Evolutionary conservation across 2,113 vertebrate species (phyloP).

Genomic region (Serinus canaria): DNA sequence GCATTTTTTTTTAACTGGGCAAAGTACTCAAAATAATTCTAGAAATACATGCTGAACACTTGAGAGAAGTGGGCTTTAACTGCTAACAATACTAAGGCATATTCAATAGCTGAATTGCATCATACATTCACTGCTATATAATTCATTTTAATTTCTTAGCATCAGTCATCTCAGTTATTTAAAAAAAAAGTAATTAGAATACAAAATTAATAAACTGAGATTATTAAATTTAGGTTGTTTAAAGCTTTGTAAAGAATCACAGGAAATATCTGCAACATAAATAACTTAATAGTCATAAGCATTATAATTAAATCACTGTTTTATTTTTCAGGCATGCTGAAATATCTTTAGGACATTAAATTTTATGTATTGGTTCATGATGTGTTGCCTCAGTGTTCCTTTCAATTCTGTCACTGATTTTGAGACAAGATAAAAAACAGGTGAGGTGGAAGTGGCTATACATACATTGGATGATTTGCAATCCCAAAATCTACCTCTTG

Average conservation of each 20-base stretch:
- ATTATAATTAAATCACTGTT: conserved; percentile 46
- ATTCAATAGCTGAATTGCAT: conserved; percentile 42
- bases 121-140: background rate
- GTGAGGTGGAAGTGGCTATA: background rate
- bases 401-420: conserved; percentile 44
- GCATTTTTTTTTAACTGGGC: conserved; percentile 35
- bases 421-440: background rate
- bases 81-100: conserved; percentile 42
- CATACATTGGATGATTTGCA: background rate
- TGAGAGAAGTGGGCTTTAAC: conserved; percentile 31
- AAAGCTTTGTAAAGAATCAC: conserved; percentile 46
- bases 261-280: conserved; percentile 7
- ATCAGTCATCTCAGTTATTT: conserved; percentile 44
- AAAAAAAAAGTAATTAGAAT: conserved; percentile 14
- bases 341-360: conserved; percentile 42
- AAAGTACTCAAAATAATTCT: conserved; percentile 25
- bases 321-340: conserved; percentile 49
- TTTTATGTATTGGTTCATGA: conserved; percentile 24
- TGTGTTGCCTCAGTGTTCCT: conserved; percentile 44
- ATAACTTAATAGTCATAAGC: conserved; percentile 43
- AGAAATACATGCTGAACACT: conserved; percentile 53
- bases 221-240: background rate
- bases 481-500: conserved; percentile 12
- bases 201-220: background rate
- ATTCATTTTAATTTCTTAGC: conserved; percentile 64